Conservation (phyloP, 2,113 vertebrate species). For the Dasypus novemcinctus region DNA sequence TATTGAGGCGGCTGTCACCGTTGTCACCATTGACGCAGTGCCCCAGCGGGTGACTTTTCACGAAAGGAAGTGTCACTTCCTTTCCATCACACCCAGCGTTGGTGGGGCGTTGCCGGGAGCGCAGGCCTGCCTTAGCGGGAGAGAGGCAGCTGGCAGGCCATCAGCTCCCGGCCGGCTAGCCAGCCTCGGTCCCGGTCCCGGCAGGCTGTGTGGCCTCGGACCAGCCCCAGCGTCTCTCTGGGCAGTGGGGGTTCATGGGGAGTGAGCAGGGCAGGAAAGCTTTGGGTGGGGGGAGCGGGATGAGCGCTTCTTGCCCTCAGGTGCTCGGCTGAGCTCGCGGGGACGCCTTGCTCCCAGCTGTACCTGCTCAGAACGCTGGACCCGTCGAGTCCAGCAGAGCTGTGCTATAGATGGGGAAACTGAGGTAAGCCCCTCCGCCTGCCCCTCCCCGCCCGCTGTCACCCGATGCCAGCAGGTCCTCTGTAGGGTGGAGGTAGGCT, state of each 20-base stretch:
- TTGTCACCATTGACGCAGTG: slow-evolving; percentile 51
- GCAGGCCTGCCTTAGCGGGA: background rate
- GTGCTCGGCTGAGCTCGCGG: background rate
- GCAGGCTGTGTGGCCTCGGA: background rate
- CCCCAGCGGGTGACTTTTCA: slow-evolving; percentile 74
- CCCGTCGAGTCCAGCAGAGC: background rate
- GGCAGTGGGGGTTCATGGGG: background rate
- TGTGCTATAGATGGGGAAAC: background rate
- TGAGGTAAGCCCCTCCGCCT: background rate
- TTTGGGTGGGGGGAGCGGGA: fast-evolving
- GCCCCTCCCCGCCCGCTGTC: background rate
- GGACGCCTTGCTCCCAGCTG: background rate
- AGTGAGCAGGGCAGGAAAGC: background rate
- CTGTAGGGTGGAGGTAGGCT: background rate
- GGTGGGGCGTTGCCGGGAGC: background rate
- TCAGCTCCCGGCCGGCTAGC: background rate
- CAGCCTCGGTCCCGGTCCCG: background rate
- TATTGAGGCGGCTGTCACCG: slow-evolving; percentile 32
- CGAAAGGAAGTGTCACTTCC: slow-evolving; percentile 77
- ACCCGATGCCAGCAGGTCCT: background rate
- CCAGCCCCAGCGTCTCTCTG: background rate
- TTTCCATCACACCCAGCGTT: slow-evolving; percentile 55
- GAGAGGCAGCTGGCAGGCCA: no score
- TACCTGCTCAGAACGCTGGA: background rate
- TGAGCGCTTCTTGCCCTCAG: background rate